Evolutionary conservation across 2,888 invertebrate genomes (phyloP).

Genomic region (Notodonta dromedarius): DNA sequence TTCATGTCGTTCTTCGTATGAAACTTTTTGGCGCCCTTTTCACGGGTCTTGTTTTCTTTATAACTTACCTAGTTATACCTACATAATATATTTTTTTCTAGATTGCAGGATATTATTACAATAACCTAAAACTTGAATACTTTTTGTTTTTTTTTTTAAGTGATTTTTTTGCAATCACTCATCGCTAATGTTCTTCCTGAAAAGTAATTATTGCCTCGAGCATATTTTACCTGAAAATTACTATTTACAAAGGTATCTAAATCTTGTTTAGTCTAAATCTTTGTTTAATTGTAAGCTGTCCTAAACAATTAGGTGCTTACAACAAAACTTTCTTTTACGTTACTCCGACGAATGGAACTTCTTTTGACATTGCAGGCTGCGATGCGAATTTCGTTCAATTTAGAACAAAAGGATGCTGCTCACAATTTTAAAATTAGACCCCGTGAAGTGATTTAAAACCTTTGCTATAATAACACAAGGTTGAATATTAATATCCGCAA

Average conservation of each 20-base stretch:
- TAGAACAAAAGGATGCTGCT: constrained; percentile 65
- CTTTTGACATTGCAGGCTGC: constrained; percentile 24
- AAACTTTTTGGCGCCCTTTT: too few relatives aligned
- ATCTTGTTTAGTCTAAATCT: too few relatives aligned
- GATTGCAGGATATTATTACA: too few relatives aligned
- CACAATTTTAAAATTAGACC: constrained; percentile 4
- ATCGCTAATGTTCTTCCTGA: too few relatives aligned
- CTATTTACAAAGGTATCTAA: background rate
- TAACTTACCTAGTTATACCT: too few relatives aligned
- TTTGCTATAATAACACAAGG: constrained; percentile 5
- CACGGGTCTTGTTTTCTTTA: too few relatives aligned
- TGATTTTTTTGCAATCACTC: too few relatives aligned
- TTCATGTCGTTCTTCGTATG: too few relatives aligned
- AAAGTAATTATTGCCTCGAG: too few relatives aligned
- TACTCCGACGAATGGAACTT: background rate
- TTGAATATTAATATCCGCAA: constrained; percentile 2
- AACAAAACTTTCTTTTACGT: background rate
- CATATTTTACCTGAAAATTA: constrained; percentile 9
- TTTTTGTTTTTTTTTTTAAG: too few relatives aligned
- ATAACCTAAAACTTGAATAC: too few relatives aligned
- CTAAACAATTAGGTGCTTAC: background rate
- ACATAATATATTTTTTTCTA: too few relatives aligned
- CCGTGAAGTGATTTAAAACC: constrained; percentile 9
- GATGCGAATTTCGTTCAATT: constrained; percentile 61
- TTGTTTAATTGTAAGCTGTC: background rate